A percentile compares a stretch with the other conserved stretches of the same genome.
These are phyloP conservation scores for Tapirus indicus DNA, from an alignment of 2,797 vertebrate species.

Conservation along the genomic window DNA sequence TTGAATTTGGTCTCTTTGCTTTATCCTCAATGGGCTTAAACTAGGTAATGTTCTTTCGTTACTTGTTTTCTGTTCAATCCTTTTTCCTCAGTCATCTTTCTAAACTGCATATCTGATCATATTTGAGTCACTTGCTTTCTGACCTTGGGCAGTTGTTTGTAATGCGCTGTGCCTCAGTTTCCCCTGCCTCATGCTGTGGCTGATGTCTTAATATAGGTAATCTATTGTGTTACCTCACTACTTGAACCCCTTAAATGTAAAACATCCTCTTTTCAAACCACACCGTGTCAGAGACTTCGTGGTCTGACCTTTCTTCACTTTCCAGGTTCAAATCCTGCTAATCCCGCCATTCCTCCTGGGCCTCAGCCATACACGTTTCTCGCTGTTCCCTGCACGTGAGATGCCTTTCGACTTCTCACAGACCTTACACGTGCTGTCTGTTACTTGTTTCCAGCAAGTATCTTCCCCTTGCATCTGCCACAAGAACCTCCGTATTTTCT, in stretches of 20 bases:
- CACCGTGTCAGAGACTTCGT: background rate
- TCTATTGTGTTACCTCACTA: background rate
- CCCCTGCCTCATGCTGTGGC: background rate
- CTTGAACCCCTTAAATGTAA: background rate
- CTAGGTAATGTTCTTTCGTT: background rate
- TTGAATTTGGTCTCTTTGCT: background rate
- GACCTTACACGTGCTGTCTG: fast-evolving
- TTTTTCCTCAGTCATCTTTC: background rate
- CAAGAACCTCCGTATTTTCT: fast-evolving
- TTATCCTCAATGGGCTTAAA: background rate
- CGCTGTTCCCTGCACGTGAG: fast-evolving
- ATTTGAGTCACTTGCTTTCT: background rate
- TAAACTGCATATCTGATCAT: fast-evolving
- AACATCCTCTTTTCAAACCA: background rate
- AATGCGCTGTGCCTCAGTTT: background rate
- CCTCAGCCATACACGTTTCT: background rate
- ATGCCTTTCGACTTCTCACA: background rate
- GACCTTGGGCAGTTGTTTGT: background rate
- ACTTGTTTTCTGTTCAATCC: background rate
- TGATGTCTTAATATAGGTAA: background rate
- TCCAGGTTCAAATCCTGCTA: background rate
- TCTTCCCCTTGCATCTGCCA: fast-evolving
- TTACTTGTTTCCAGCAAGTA: background rate
- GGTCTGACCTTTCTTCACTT: background rate
- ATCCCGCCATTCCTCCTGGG: fast-evolving